Conservation (phyloP, 2,797 vertebrate genomes). For the Epinephelus coioides region DNA sequence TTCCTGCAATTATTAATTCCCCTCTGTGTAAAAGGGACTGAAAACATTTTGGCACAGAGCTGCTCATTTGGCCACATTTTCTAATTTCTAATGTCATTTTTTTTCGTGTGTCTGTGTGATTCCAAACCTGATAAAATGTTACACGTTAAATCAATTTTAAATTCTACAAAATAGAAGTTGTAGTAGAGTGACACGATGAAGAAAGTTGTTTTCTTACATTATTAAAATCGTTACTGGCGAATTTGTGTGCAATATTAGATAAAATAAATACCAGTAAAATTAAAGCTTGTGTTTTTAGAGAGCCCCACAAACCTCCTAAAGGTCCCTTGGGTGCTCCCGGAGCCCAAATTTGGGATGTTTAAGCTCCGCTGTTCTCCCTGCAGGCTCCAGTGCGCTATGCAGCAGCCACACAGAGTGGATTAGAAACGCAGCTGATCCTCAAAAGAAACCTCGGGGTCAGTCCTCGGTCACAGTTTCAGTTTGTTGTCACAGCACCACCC, state of each 20-base stretch:
- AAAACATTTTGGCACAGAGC: constrained; percentile 4
- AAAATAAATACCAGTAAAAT: neutral
- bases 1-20: neutral
- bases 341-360: neutral
- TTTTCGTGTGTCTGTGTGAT: neutral
- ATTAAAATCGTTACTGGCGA: neutral
- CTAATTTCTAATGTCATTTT: neutral
- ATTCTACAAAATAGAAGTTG: neutral
- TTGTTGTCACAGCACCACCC: constrained; percentile 78
- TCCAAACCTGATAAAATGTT: neutral
- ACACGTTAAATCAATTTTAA: neutral
- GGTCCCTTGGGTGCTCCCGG: constrained; percentile 21
- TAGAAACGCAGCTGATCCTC: constrained; percentile 62
- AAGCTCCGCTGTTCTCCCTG: neutral
- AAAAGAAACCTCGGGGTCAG: constrained; percentile 71
- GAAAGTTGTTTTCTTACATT: neutral
- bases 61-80: neutral
- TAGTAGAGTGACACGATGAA: too few species aligned
- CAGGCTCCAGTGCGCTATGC: constrained; percentile 18
- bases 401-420: constrained; percentile 46
- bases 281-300: neutral
- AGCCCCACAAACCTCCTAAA: neutral
- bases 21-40: constrained; percentile 1
- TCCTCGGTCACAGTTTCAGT: constrained; percentile 69
- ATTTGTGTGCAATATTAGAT: neutral